Evolutionary conservation across 2,888 invertebrate genomes (phyloP).

Genomic region (Eilema griseolum): DNA sequence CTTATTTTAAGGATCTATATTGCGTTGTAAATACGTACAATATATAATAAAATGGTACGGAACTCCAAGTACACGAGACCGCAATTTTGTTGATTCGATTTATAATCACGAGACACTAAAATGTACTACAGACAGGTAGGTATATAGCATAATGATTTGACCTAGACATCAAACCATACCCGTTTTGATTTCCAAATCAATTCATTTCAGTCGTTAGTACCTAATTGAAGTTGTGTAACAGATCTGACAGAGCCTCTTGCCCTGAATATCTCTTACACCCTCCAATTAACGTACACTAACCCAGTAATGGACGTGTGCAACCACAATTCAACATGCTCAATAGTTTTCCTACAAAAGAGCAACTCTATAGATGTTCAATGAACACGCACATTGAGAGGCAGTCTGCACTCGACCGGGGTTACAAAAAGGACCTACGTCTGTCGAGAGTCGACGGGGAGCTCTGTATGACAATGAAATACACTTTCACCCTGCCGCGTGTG

Average conservation of each 20-base stretch:
- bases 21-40: neutral
- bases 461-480: constrained; percentile 79
- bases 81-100: neutral
- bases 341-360: constrained; percentile 52
- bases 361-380: constrained; percentile 57
- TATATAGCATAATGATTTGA: neutral
- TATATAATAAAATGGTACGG: neutral
- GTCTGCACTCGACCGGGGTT: constrained; percentile 41
- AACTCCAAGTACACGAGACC: too few species aligned
- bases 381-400: constrained; percentile 53
- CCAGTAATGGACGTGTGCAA: neutral
- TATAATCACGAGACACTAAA: too few species aligned
- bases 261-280: neutral
- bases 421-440: constrained; percentile 71
- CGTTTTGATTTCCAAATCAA: neutral
- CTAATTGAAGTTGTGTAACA: neutral
- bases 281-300: neutral
- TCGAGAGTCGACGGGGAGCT: constrained; percentile 64
- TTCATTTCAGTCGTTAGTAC: too few species aligned
- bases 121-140: too few species aligned
- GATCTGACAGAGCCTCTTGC: neutral
- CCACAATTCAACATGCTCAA: constrained; percentile 34
- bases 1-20: neutral
- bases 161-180: neutral
- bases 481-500: constrained; percentile 72